phyloP scores from a whole-genome alignment of 2,888 invertebrate species.

The Galerucella calmariensis region DNA sequence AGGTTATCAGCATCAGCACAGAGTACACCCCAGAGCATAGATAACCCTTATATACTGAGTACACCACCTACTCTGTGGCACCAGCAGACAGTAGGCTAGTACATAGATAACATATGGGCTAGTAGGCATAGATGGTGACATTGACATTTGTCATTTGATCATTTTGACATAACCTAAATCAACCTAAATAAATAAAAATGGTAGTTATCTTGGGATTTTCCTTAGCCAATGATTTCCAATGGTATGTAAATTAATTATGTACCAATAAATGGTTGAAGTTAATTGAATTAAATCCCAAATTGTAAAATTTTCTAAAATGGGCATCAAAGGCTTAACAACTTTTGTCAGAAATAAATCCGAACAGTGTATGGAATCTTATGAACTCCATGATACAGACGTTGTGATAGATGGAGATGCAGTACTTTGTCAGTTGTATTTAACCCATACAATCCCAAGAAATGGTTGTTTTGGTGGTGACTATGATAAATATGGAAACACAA shows the following conservation, averaged over 20 bases:
- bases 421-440: slow-evolving; percentile 76
- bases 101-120: too few species aligned
- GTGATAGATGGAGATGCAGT: slow-evolving; percentile 86
- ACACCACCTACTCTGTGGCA: too few species aligned
- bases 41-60: too few species aligned
- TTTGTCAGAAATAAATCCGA: slow-evolving; percentile 77
- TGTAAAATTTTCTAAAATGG: slow-evolving; percentile 27
- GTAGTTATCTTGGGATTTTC: too few species aligned
- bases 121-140: too few species aligned
- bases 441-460: slow-evolving; percentile 65
- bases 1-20: too few species aligned
- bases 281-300: not conserved
- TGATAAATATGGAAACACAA: slow-evolving; percentile 76
- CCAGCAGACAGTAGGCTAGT: too few species aligned
- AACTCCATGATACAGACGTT: slow-evolving; percentile 75
- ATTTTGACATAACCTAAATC: too few species aligned
- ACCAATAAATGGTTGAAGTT: not conserved
- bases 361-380: slow-evolving; percentile 71
- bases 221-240: too few species aligned
- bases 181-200: too few species aligned
- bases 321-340: slow-evolving; percentile 86
- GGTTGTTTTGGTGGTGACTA: slow-evolving; percentile 90
- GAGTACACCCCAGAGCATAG: too few species aligned
- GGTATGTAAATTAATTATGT: not conserved
- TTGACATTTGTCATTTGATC: too few species aligned